A percentile compares a stretch with the other conserved stretches of the same genome.
Evolutionary conservation across 2,113 vertebrate genomes (phyloP).

Genomic region (Oceanites oceanicus): DNA sequence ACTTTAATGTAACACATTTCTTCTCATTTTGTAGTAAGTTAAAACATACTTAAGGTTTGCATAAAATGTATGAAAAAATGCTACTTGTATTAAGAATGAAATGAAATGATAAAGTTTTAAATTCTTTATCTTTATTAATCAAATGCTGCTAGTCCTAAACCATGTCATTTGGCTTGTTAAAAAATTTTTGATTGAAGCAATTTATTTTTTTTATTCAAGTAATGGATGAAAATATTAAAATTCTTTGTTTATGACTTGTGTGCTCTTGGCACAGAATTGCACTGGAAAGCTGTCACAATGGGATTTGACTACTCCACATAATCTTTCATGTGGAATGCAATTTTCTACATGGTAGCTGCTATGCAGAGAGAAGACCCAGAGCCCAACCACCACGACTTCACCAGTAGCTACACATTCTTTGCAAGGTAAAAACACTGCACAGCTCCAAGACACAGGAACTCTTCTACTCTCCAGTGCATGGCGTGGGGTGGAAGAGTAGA

Average conservation of each 20-base stretch:
- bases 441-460: not conserved
- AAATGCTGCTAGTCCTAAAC: slow-evolving; percentile 64
- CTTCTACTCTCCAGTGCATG: not conserved
- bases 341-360: not conserved
- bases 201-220: slow-evolving; percentile 35
- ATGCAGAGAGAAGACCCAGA: not conserved
- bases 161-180: slow-evolving; percentile 50
- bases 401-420: not conserved
- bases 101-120: slow-evolving; percentile 67
- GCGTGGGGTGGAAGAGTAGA: not conserved
- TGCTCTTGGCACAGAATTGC: not conserved
- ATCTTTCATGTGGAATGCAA: not conserved
- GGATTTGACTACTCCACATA: not conserved
- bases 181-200: slow-evolving; percentile 15
- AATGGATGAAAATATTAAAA: slow-evolving; percentile 58
- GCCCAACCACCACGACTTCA: not conserved
- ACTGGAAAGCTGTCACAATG: not conserved
- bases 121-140: slow-evolving; percentile 68
- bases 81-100: slow-evolving; percentile 70
- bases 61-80: slow-evolving; percentile 73
- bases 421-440: not conserved
- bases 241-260: slow-evolving; percentile 20
- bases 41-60: slow-evolving; percentile 73
- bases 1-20: slow-evolving; percentile 80
- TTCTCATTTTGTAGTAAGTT: slow-evolving; percentile 75